Percentiles rank a stretch among this genome's conserved stretches.
Evolutionary conservation across 2,888 invertebrate genomes (phyloP).

Genomic region (Temnothorax ravouxi): DNA sequence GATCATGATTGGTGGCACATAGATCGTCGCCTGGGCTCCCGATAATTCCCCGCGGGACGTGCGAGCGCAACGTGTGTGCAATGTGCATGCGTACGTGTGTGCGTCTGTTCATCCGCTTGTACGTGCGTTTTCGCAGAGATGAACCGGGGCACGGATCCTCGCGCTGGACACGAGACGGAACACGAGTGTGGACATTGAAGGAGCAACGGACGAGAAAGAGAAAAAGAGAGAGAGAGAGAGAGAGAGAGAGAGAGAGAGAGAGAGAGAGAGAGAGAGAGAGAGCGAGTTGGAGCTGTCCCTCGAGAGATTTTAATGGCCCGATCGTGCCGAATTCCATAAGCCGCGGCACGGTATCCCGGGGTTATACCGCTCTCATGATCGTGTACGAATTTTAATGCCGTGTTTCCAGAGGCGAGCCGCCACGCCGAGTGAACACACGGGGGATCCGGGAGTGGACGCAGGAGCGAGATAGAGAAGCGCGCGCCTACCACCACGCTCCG

Average conservation of each 20-base stretch:
- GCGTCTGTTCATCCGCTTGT: not conserved
- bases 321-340: constrained; percentile 72
- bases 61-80: not conserved
- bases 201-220: constrained; percentile 12
- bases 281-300: not conserved
- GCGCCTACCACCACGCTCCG: not conserved
- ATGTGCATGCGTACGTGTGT: not conserved
- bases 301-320: constrained; percentile 75
- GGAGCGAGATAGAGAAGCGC: constrained; percentile 13
- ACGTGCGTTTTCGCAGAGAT: constrained; percentile 11
- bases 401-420: constrained; percentile 49
- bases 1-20: constrained; percentile 63
- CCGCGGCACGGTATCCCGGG: constrained; percentile 56
- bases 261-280: not conserved
- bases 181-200: constrained; percentile 11
- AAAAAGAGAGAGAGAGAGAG: too few relatives aligned
- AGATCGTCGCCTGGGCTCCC: constrained; percentile 58
- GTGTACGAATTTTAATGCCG: constrained; percentile 80
- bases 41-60: constrained; percentile 64
- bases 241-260: not conserved
- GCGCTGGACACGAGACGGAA: constrained; percentile 6
- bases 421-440: constrained; percentile 7
- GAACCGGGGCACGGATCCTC: constrained; percentile 14
- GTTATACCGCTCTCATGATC: constrained; percentile 79
- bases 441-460: not conserved